Base-by-base conservation (phyloP, 2,113 vertebrate genomes). In the Calonectris borealis region DNA sequence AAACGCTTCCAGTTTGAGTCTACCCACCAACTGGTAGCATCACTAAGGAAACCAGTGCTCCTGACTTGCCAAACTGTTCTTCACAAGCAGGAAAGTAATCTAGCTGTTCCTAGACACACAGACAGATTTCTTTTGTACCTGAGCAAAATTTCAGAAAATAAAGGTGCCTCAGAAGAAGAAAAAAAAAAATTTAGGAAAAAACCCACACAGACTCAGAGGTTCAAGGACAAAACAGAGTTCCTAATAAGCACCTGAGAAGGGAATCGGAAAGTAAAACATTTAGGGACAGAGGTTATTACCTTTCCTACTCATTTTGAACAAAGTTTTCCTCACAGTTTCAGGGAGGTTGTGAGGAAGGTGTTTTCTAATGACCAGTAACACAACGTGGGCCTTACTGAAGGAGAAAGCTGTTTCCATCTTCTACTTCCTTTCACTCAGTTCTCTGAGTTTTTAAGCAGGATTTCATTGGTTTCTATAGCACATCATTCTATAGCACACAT, bases 11-110 rank as follows among this genome's bases (percentile, higher is more conserved):
- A 93, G 71, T 71, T 11, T 62, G 82, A 90, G 82, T 58, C 36
- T 51, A 26, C 79, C 48, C 88, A 88, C 83, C 80, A 83, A 65
- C 61, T 79, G 66, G 14, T 21, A 24, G n/a, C 38, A 68, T 66
- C 94, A 42, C 94, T 86, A 51, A 68, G 83, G 84, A 95, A 93
- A 94, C 79, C 60, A 81, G 76, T 2, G 27, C 75, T 69, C 91
- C 26, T 52, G 15, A 64, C 62, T 83, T 8, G 71, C 73, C 88
- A 85, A 88, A 32, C 24, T 18, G 29, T 11, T 88, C 51, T 11
- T 79, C 36, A 80, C 34, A 55, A 87, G 31, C 52, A 68, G 36
- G 57, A 54, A 38, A 71, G 48, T 13, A 66, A 66, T 10, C 36
- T 19, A 68, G 18, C 49, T 9, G 2, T 62, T 82, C 46, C 75